Conservation (phyloP, 2,888 invertebrate genomes). For the Encarsia formosa region DNA sequence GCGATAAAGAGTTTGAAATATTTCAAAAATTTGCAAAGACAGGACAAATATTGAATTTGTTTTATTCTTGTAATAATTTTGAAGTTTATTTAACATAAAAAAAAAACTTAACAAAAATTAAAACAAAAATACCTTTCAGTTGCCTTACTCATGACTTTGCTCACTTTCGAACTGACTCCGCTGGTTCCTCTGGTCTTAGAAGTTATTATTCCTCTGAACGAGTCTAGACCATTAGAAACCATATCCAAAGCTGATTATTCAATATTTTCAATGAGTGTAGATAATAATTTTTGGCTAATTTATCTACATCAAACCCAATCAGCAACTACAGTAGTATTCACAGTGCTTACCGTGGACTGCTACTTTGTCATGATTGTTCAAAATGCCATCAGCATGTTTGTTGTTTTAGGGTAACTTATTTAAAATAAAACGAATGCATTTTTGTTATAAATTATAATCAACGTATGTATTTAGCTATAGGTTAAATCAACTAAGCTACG, state of each 20-base stretch:
- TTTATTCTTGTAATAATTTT: constrained; percentile 1
- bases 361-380: constrained; percentile 12
- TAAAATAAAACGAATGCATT: background rate
- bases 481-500: background rate
- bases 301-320: constrained; percentile 12
- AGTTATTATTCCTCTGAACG: background rate
- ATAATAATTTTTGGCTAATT: constrained; percentile 8
- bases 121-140: background rate
- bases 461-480: background rate
- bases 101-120: background rate
- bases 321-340: background rate
- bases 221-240: background rate
- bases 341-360: background rate
- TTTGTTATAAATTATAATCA: background rate
- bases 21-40: background rate
- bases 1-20: constrained; percentile 1
- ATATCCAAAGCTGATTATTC: constrained; percentile 12
- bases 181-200: constrained; percentile 1
- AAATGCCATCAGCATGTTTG: constrained; percentile 16
- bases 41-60: background rate
- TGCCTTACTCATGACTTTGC: background rate
- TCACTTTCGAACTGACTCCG: background rate
- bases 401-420: constrained; percentile 14
- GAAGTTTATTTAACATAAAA: background rate
- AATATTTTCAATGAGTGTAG: background rate